Evolutionary conservation across 2,797 vertebrate species (phyloP).

Genomic region (Mormyrus proboscirostris): DNA sequence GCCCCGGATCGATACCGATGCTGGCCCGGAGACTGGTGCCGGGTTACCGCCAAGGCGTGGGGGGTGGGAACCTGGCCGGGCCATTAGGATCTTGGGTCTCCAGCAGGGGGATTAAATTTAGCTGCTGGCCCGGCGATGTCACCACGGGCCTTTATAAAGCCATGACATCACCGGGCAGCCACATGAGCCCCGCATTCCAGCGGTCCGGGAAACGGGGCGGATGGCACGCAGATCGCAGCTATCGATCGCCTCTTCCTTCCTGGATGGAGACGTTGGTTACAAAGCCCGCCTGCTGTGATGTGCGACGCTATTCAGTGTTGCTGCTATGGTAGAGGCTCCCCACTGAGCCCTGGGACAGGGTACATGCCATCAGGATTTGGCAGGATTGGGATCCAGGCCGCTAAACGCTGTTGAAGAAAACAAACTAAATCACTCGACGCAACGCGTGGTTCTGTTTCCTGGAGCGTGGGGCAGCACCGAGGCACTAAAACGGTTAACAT

Average conservation of each 20-base stretch:
- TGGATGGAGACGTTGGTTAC: constrained; percentile 48
- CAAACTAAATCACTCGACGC: no score
- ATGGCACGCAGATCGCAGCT: constrained; percentile 68
- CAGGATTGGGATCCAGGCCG: not conserved
- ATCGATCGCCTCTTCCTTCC: constrained; percentile 64
- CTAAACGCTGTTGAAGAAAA: not conserved
- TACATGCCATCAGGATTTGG: not conserved
- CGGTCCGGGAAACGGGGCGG: constrained; percentile 50
- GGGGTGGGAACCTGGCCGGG: constrained; percentile 35
- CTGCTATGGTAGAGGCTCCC: constrained; percentile 60
- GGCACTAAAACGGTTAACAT: constrained; percentile 48
- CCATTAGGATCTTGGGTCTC: constrained; percentile 65
- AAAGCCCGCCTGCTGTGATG: constrained; percentile 45
- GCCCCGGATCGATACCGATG: constrained; percentile 56
- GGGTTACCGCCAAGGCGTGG: constrained; percentile 48
- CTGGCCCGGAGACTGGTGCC: constrained; percentile 51
- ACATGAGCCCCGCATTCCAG: constrained; percentile 57
- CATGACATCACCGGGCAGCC: constrained; percentile 66
- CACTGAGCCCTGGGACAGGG: constrained; percentile 26
- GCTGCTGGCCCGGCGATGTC: constrained; percentile 55
- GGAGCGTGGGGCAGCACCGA: not conserved
- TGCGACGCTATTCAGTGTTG: constrained; percentile 38
- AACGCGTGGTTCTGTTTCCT: not conserved
- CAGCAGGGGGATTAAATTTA: constrained; percentile 69
- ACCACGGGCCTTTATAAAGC: constrained; percentile 66